Conservation (phyloP, 2,113 vertebrate species). For the Sander vitreus region DNA sequence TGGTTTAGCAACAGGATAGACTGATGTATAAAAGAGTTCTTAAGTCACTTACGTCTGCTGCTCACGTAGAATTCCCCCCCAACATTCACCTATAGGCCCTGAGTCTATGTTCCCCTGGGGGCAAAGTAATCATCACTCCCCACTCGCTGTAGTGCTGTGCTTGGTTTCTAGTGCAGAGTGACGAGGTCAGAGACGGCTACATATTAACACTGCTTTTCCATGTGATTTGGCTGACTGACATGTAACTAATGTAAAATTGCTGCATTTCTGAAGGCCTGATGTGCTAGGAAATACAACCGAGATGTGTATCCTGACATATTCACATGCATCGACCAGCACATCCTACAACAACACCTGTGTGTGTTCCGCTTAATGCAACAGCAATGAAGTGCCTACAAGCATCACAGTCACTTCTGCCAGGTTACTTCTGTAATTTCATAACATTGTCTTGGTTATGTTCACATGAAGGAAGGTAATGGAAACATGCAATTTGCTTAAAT, state of each 20-base stretch:
- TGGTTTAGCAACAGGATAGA: too few relatives aligned
- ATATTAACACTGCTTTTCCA: not conserved
- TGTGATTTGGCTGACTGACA: not conserved
- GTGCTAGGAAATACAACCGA: too few relatives aligned
- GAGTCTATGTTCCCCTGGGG: not conserved
- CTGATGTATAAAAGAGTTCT: too few relatives aligned
- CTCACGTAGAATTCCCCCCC: not conserved
- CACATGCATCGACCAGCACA: not conserved
- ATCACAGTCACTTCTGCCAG: not conserved
- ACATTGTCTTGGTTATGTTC: not conserved
- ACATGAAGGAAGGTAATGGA: not conserved
- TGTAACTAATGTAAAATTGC: not conserved
- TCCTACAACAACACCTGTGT: not conserved
- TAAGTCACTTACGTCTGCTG: too few relatives aligned
- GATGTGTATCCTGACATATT: not conserved
- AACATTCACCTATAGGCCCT: not conserved
- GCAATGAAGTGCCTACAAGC: not conserved
- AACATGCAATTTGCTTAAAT: conserved; percentile 2
- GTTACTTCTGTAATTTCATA: not conserved
- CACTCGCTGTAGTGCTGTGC: not conserved
- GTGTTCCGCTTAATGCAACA: not conserved
- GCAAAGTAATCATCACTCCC: not conserved
- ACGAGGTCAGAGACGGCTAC: not conserved
- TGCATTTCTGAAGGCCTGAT: not conserved
- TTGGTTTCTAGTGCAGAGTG: not conserved